These are phyloP conservation scores for Nematostella vectensis DNA, from an alignment of 92 coral and sea anemone species.

Conservation along the genomic window DNA sequence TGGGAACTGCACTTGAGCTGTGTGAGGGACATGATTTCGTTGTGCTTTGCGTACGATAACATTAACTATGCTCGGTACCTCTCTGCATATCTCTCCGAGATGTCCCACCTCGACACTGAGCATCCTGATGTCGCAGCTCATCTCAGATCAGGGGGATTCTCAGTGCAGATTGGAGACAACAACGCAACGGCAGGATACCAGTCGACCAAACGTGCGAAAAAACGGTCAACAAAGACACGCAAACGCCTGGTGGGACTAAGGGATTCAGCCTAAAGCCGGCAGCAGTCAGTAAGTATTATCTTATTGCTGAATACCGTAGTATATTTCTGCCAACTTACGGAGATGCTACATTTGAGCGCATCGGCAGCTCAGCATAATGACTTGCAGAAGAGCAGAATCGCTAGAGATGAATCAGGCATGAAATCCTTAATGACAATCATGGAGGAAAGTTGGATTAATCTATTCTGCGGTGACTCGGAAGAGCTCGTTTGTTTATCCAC, in stretches of 20 bases:
- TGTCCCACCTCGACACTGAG: conserved; percentile 18
- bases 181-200: conserved; percentile 39
- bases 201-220: conserved; percentile 52
- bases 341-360: conserved; percentile 38
- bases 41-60: conserved; percentile 58
- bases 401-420: conserved; percentile 32
- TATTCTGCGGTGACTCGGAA: conserved; percentile 18
- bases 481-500: conserved; percentile 36
- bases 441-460: conserved; percentile 25
- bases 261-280: conserved; percentile 55
- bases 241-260: conserved; percentile 46
- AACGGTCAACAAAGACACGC: conserved; percentile 50
- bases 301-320: conserved; percentile 39
- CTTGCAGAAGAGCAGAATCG: conserved; percentile 17
- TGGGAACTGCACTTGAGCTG: conserved; percentile 28
- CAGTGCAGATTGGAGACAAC: conserved; percentile 33
- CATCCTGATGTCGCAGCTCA: conserved; percentile 33
- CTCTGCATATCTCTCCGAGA: conserved; percentile 33
- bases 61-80: conserved; percentile 51
- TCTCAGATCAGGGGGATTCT: conserved; percentile 34
- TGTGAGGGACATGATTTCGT: conserved; percentile 24
- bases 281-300: conserved; percentile 42
- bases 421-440: conserved; percentile 15
- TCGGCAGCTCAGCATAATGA: conserved; percentile 24
- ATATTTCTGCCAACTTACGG: conserved; percentile 34